These are phyloP conservation scores for Sipha flava DNA, from an alignment of 1,140 invertebrate species.

Conservation along the genomic window DNA sequence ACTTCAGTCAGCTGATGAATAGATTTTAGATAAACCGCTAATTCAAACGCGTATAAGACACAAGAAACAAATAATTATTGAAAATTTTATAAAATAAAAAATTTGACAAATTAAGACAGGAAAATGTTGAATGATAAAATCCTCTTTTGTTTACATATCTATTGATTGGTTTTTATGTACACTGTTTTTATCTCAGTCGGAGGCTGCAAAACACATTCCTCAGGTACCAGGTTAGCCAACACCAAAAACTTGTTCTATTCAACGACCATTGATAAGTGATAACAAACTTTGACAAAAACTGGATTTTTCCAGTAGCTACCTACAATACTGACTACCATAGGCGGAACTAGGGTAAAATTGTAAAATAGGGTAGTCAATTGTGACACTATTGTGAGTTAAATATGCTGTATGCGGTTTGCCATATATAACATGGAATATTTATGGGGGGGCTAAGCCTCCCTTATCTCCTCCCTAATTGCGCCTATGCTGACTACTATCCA, in stretches of 20 bases:
- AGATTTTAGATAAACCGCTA: not conserved
- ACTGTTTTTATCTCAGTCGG: conserved; percentile 19
- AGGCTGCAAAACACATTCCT: conserved; percentile 26
- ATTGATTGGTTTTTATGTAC: conserved; percentile 14
- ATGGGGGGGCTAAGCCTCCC: too few species aligned
- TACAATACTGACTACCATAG: too few species aligned
- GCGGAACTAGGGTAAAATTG: too few species aligned
- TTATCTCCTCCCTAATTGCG: too few species aligned
- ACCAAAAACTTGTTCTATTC: not conserved
- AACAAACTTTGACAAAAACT: too few species aligned
- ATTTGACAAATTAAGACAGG: not conserved
- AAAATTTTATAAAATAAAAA: not conserved
- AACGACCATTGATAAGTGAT: not conserved
- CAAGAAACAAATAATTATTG: not conserved
- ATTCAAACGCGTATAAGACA: not conserved
- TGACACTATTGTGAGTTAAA: too few species aligned
- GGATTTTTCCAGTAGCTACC: too few species aligned
- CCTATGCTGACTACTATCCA: too few species aligned
- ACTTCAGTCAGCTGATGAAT: not conserved
- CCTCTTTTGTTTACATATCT: conserved; percentile 13
- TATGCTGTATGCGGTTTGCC: too few species aligned
- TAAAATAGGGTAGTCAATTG: too few species aligned
- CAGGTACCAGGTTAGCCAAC: conserved; percentile 29
- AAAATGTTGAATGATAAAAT: not conserved
- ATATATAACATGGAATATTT: too few species aligned